Percentiles rank a stretch among this genome's conserved stretches.
Conservation (phyloP, 2,113 vertebrate genomes). For the Xerus inauris region DNA sequence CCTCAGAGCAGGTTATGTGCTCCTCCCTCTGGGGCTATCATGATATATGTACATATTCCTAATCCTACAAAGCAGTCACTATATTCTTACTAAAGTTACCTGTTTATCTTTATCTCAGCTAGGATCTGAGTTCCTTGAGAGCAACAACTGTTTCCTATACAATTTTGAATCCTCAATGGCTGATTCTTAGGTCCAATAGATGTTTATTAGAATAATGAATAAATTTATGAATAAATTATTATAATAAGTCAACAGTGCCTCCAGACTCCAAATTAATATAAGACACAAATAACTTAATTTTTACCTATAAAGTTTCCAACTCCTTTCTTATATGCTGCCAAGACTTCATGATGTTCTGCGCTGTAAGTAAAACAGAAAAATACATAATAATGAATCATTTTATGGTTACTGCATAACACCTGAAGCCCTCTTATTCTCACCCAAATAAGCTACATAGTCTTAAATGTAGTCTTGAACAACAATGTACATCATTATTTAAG, state of each 20-base stretch:
- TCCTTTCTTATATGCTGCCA: conserved; percentile 95
- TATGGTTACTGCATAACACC: background rate
- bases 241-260: background rate
- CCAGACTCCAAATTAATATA: conserved; percentile 44
- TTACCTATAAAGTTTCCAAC: conserved; percentile 96
- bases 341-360: conserved; percentile 94
- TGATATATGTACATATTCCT: background rate
- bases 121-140: background rate
- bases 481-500: background rate
- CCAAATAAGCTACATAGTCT: background rate
- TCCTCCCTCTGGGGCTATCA: background rate
- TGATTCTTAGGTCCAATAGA: background rate
- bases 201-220: background rate
- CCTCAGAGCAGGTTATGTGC: background rate
- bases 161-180: background rate
- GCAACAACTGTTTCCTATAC: background rate
- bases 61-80: background rate
- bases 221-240: background rate
- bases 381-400: background rate
- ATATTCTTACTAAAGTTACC: background rate
- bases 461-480: background rate
- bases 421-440: background rate
- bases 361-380: conserved; percentile 85
- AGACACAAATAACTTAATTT: conserved; percentile 17
- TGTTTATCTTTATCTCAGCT: conserved; percentile 5